A percentile compares a stretch with the other conserved stretches of the same genome.
These are phyloP conservation scores for Erebia palarica DNA, from an alignment of 2,888 invertebrate genomes.

Conservation along the genomic window DNA sequence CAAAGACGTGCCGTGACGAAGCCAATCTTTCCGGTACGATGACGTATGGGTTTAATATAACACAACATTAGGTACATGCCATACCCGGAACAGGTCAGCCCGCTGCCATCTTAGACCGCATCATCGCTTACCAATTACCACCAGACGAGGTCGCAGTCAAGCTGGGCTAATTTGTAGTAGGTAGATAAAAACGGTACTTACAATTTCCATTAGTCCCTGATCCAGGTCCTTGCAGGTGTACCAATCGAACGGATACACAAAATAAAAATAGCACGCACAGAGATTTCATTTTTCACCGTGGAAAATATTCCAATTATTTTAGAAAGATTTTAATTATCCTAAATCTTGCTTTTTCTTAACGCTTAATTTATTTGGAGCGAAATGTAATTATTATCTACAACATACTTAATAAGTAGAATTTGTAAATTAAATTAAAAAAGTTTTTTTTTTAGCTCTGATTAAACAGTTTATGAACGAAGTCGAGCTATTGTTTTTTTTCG, in stretches of 20 bases:
- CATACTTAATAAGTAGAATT: not conserved
- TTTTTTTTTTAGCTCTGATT: too few species aligned
- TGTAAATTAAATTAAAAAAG: too few species aligned
- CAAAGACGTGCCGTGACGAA: too few species aligned
- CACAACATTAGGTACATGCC: too few species aligned
- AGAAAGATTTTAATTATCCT: not conserved
- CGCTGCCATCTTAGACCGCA: too few species aligned
- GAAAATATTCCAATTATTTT: constrained; percentile 33
- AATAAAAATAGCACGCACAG: constrained; percentile 53
- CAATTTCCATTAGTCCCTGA: constrained; percentile 67
- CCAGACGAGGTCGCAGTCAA: too few species aligned
- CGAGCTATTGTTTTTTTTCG: not conserved
- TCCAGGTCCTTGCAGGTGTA: constrained; percentile 58
- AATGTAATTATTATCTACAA: not conserved
- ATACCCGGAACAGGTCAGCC: too few species aligned
- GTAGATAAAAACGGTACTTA: constrained; percentile 51
- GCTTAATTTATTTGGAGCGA: not conserved
- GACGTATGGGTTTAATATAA: too few species aligned
- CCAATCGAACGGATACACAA: constrained; percentile 50
- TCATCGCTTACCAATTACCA: too few species aligned
- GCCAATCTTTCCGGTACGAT: too few species aligned
- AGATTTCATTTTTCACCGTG: constrained; percentile 50
- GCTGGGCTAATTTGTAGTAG: too few species aligned
- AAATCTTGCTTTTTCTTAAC: not conserved
- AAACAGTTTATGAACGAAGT: not conserved